Conservation (phyloP, 2,113 vertebrate genomes). For the Platichthys flesus region DNA sequence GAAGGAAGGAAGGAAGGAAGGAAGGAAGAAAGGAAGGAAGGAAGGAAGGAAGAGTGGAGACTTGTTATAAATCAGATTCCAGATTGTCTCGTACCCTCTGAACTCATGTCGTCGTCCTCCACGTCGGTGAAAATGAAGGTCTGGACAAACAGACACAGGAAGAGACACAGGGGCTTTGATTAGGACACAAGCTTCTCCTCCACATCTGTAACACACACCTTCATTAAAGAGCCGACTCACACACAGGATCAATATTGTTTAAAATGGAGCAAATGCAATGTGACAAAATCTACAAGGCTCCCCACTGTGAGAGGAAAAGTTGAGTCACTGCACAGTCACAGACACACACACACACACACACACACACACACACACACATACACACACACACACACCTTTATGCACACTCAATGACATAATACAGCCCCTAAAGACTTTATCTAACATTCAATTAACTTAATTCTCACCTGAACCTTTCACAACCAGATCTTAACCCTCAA, state of each 20-base stretch:
- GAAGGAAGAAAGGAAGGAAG: too few relatives aligned
- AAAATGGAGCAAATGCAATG: slow-evolving; percentile 23
- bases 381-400: too few relatives aligned
- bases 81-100: slow-evolving; percentile 61
- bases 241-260: slow-evolving; percentile 15
- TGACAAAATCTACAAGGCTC: slow-evolving; percentile 35
- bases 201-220: not conserved
- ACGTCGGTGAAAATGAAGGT: slow-evolving; percentile 83
- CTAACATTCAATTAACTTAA: too few relatives aligned
- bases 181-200: not conserved
- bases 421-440: too few relatives aligned
- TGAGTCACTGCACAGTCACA: slow-evolving; percentile 2
- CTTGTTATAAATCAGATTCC: not conserved
- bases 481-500: too few relatives aligned
- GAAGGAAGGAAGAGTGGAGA: too few relatives aligned
- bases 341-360: too few relatives aligned
- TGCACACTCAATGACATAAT: too few relatives aligned
- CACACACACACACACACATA: too few relatives aligned
- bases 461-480: too few relatives aligned
- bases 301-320: slow-evolving; percentile 16
- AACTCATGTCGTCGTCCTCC: slow-evolving; percentile 65
- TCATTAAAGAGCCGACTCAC: slow-evolving; percentile 20
- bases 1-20: too few relatives aligned
- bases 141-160: slow-evolving; percentile 46
- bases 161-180: not conserved